Percentiles rank a stretch among this genome's conserved stretches.
These are phyloP conservation scores for Marmota flaviventris DNA, from an alignment of 2,113 vertebrate species.

Conservation along the genomic window DNA sequence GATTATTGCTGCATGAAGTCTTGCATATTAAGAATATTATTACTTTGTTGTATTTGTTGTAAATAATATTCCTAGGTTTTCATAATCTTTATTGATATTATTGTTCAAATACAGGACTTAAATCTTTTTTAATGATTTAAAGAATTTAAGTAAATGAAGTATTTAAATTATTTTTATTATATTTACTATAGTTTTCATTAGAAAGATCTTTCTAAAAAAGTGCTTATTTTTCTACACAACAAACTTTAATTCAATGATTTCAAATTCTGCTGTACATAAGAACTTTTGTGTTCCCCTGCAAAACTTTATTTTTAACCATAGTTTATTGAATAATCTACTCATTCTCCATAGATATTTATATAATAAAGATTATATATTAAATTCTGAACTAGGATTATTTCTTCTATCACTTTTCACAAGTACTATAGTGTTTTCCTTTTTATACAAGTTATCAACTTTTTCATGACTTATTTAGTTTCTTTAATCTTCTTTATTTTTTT, in stretches of 20 bases:
- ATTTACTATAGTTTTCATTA: neutral
- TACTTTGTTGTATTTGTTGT: neutral
- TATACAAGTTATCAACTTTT: neutral
- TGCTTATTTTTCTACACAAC: neutral
- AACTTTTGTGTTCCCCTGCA: neutral
- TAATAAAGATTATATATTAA: neutral
- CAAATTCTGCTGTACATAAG: neutral
- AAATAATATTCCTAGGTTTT: neutral
- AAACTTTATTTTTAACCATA: neutral
- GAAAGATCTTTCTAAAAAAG: neutral
- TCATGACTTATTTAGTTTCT: neutral
- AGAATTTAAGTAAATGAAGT: neutral
- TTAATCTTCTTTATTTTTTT: neutral
- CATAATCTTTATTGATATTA: neutral
- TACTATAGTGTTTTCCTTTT: neutral
- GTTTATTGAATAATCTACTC: neutral
- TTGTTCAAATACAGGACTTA: neutral
- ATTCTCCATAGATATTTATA: neutral
- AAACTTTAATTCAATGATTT: neutral
- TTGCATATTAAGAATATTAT: neutral
- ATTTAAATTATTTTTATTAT: neutral
- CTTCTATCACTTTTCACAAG: neutral
- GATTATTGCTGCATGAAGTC: neutral
- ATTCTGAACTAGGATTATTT: neutral
- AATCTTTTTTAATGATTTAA: neutral